Evolutionary conservation across 2,888 invertebrate genomes (phyloP), one percentile per base, ranked within the genome.

Genomic region (Xylota segnis): DNA sequence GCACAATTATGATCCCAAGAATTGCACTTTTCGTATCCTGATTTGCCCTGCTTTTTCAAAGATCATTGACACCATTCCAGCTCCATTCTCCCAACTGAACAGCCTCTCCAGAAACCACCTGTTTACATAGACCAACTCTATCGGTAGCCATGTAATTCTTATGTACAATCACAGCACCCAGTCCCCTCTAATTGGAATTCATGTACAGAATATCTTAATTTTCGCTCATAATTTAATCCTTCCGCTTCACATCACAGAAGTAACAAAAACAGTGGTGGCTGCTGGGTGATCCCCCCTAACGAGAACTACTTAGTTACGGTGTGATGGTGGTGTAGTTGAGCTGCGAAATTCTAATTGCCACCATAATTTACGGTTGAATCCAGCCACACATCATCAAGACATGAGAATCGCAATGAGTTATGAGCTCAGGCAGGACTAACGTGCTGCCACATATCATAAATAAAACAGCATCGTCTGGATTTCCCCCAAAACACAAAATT

Each of bases 341-440:
- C 34, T 29, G 9, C 45, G 56, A 54, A 63, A 45, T 68, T 68
- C 43, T 43, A 74, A 63, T 52, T 63, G 70, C 68, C 32, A 14
- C n/a, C 27, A 70, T 70, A 70, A 61, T 52, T 68, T 61, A 70
- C 52, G 45, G 40, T 27, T 58, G 45, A 56, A 47, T 12, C 32
- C 23, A 54, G 61, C 43, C 61, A 61, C 59, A 66, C 9, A 50
- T 59, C 58, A 40, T 23, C 77, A 23, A 18, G 37, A 29, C 68
- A 52, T 34, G 29, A 29, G 58, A 50, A 50, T 52, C 56, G 52
- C 56, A 47, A 78, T 78, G 68, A 77, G 43, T 77, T 70, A 71
- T 58, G 78, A 34, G 61, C 18, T 37, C 5, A 43, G 4, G 14
- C 23, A 5, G 9, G 29, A n/a, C 29, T 37, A 27, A 72, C 56